Base-by-base conservation (phyloP, 1,140 invertebrate genomes). In the Zaprionus tsacasi region DNA sequence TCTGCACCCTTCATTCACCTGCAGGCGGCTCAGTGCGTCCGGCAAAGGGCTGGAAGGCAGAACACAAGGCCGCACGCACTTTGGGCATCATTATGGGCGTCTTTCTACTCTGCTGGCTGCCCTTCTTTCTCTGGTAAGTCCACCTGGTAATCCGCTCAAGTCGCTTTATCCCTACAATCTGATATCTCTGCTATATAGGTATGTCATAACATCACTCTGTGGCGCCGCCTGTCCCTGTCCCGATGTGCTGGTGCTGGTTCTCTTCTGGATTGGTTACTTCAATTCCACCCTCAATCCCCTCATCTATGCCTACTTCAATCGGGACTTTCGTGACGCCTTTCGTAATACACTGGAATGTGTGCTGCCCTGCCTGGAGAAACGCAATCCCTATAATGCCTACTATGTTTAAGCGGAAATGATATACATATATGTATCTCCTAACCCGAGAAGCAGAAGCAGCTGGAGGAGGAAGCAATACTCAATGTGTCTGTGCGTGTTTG, bases 301-400 rank as follows among this genome's bases (percentile, higher is more conserved):
- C 66, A 99, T 99, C 83, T 99, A 99, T 93, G 98, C 98, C 71
- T 99, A 99, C 93, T 99, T 99, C 94, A 99, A 99, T 93, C 95
- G 98, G 27, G 99, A 99, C 93, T 99, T 99, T 93, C 95, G 98
- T 92, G 97, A 98, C 92, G 98, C 98, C 25, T 99, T 99, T 93
- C 98, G 97, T 93, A 97, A 98, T 92, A 98, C 97, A 17, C 93
- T 99, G 60, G 95, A 96, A 91, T 97, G 96, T 92, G 95, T 96
- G 5, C 94, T 98, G 75, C 96, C 96, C 33, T 97, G 96, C 83
- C 96, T 91, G 78, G 82, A 87, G 67, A 93, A 92, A 48, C 91
- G 91, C 35, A 92, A 92, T 83, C 92, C 92, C 30, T 93, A 92
- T 59, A 91, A 94, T 88, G 94, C 95, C 93, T 94, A 93, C 70